Base-by-base conservation (phyloP, 30 jellyfish, hydroid and myxozoan species). In the Sanderia malayensis region DNA sequence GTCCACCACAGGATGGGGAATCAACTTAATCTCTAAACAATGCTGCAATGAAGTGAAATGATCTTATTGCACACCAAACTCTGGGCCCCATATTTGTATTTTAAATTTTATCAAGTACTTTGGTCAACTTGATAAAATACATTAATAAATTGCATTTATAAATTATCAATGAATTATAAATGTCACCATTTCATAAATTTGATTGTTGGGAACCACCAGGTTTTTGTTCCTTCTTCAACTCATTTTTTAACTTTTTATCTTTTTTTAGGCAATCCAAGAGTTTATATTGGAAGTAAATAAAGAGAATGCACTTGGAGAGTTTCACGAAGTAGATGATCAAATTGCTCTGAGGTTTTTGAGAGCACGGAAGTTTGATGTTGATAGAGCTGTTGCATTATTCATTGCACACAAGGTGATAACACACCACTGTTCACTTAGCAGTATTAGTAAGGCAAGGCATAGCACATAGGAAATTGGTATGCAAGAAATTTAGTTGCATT, bases 361-460 rank as follows among this genome's bases (percentile, higher is more conserved):
- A 83, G 96, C 96, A 4, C 75, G 96, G 37, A 87, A 87, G 61
- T 87, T 87, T 87, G 96, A 80, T 73, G 83, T 80, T 61, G 84
- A 72, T 2, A 63, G 94, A 58, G 92, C 96, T 15, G 61, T 78
- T 65, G 58, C 61, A 2, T 57, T 81, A 30, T 87, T 62, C 66
- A 63, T 20, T 46, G 72, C 91, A 21, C 58, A 81, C 41, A 31
- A 69, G 82, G 96, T 87, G 77, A 9, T n/a, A 49, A 49, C 3
- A n/a, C n/a, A n/a, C n/a, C n/a, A n/a, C n/a, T n/a, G n/a, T n/a
- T n/a, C n/a, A n/a, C n/a, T n/a, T n/a, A n/a, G n/a, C n/a, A n/a
- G n/a, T n/a, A n/a, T n/a, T n/a, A n/a, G n/a, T n/a, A n/a, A n/a
- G n/a, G n/a, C n/a, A n/a, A n/a, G n/a, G n/a, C n/a, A n/a, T n/a